Evolutionary conservation across 2,113 vertebrate species (phyloP), one percentile per base, ranked within the genome.

Genomic region (Dipodomys ordii): DNA sequence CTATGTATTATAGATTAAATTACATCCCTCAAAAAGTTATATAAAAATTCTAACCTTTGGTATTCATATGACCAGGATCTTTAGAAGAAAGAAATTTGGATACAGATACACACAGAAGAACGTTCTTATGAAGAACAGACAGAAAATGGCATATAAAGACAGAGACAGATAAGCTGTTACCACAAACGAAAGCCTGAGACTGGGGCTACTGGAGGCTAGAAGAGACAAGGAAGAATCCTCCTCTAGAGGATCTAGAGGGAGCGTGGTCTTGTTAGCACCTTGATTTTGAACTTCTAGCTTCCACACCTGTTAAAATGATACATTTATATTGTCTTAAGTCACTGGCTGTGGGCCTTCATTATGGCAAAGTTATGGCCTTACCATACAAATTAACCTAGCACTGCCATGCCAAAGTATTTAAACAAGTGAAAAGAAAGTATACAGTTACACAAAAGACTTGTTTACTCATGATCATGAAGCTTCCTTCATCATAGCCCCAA

Each of bases 371-470:
- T 44, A n/a, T 30, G 60, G 65, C 4, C 22, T 57, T 57, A 18
- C 53, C 53, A 57, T 57, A 57, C 53, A 57, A 57, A 18, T 57
- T 69, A 53, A 78, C 62, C 12, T 35, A 88, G 68, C 30, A 78
- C 39, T 44, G 78, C 62, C 15, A 32, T 10, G 30, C 57, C 28
- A 74, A 35, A 22, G 39, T 60, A n/a, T 60, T 71, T 67, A 81
- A 76, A n/a, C 16, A 82, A 79, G 22, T 25, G 46, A 76, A 78
- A 68, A 4, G 23, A 71, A 83, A 72, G 18, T 18, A 25, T 18
- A 12, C 44, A 91, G 53, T 60, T 64, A 82, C 60, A 71, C 86
- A 88, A 76, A 94, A 90, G 60, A 28, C 19, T 62, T 79, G 2
- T 82, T 87, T 62, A 67, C 11, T 4, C n/a, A n/a, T 2, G 20